A percentile compares a stretch with the other conserved stretches of the same genome.
Conservation (phyloP, 2,888 invertebrate species). For the Cremastinae sp. region DNA sequence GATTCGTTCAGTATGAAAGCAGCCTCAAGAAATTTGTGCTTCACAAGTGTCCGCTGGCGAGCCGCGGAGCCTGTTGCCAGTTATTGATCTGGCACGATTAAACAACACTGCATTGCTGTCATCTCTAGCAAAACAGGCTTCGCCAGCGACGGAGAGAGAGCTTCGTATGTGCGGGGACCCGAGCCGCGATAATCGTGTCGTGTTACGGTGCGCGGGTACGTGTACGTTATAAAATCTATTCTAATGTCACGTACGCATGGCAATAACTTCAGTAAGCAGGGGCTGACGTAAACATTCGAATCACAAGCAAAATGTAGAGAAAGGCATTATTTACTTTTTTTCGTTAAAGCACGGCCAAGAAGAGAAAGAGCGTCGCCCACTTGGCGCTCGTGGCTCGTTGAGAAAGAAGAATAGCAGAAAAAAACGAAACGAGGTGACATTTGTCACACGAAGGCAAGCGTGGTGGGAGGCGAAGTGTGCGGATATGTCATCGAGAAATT, state of each 20-base stretch:
- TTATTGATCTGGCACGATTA: constrained; percentile 79
- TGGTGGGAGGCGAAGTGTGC: constrained; percentile 26
- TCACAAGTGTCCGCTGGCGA: constrained; percentile 53
- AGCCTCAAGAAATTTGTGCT: constrained; percentile 37
- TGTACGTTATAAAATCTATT: constrained; percentile 30
- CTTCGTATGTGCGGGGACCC: constrained; percentile 47
- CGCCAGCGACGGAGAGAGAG: constrained; percentile 63
- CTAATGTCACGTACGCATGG: constrained; percentile 54
- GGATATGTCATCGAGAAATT: constrained; percentile 54
- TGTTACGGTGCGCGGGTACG: constrained; percentile 48
- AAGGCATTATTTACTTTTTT: constrained; percentile 44
- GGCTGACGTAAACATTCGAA: constrained; percentile 55
- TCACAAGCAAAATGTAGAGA: constrained; percentile 59
- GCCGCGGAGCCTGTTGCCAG: constrained; percentile 77
- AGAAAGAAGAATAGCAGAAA: constrained; percentile 17
- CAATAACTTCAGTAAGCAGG: constrained; percentile 41
- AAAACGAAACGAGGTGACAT: constrained; percentile 53
- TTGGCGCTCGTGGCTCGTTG: too few relatives aligned
- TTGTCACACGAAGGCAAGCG: constrained; percentile 49
- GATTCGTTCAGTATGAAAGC: constrained; percentile 44
- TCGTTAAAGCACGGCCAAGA: constrained; percentile 14
- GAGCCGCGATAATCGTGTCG: constrained; percentile 46
- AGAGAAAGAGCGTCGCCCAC: not conserved
- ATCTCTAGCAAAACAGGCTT: constrained; percentile 73
- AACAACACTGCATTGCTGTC: constrained; percentile 80